Conservation (phyloP, 1,140 invertebrate species). For the Brachionus rubens region DNA sequence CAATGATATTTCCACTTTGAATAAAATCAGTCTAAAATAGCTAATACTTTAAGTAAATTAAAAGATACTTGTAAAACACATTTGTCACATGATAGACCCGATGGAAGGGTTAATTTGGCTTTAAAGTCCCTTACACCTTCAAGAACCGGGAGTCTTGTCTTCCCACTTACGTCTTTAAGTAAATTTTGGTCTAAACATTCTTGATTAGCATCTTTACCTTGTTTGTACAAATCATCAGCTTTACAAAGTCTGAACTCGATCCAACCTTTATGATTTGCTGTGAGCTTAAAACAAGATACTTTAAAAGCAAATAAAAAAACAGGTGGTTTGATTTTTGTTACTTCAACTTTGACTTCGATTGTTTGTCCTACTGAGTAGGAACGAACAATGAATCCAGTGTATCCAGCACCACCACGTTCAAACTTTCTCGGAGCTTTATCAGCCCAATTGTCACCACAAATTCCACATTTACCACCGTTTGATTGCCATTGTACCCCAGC, state of each 20-base stretch:
- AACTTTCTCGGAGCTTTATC: too few species aligned
- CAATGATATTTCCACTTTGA: slow-evolving; percentile 77
- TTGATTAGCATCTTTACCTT: neutral
- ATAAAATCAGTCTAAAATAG: neutral
- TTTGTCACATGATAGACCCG: slow-evolving; percentile 76
- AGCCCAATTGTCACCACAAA: too few species aligned
- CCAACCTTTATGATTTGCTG: neutral
- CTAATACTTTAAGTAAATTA: neutral
- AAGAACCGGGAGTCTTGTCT: neutral
- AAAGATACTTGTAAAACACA: slow-evolving; percentile 70
- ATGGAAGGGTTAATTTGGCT: slow-evolving; percentile 64
- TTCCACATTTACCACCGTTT: too few species aligned
- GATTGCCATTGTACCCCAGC: too few species aligned
- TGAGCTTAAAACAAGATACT: neutral
- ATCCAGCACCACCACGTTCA: too few species aligned
- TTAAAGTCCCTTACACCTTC: neutral
- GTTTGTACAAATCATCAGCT: neutral
- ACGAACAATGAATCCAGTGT: too few species aligned
- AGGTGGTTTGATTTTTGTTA: too few species aligned
- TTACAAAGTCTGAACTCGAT: neutral
- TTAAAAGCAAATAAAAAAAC: too few species aligned
- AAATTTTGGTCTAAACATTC: neutral
- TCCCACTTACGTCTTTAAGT: neutral
- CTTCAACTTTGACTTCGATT: too few species aligned
- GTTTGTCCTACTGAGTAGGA: too few species aligned